These are phyloP conservation scores for Amphilophus citrinellus DNA, from an alignment of 2,113 vertebrate genomes.

Conservation along the genomic window DNA sequence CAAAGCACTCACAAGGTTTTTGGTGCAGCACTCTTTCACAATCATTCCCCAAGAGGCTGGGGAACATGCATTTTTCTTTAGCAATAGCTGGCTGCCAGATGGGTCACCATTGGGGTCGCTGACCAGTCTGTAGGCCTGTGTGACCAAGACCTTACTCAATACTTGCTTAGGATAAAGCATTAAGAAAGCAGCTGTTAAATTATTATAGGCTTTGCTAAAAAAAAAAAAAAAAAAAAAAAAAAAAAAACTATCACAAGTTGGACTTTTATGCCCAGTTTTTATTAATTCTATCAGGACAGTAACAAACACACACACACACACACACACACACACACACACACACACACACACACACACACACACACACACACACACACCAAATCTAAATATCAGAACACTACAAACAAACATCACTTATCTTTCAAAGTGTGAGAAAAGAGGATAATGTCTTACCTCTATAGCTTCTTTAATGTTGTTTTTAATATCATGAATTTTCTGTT, in stretches of 20 bases:
- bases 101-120: background rate
- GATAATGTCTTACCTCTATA: constrained; percentile 90
- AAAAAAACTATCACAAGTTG: no score
- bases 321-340: no score
- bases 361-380: background rate
- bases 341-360: no score
- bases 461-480: constrained; percentile 99
- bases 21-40: background rate
- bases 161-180: background rate
- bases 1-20: background rate
- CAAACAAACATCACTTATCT: background rate
- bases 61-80: no score
- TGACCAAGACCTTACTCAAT: background rate
- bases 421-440: background rate
- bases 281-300: no score
- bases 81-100: background rate
- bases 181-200: background rate
- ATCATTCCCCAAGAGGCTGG: no score
- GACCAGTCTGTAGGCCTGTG: background rate
- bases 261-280: no score
- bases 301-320: no score
- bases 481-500: constrained; percentile 97
- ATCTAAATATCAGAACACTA: background rate
- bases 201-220: no score
- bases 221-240: no score